Evolutionary conservation across 2,797 vertebrate species (phyloP).

Genomic region (Parauchenoglanis ngamensis): DNA sequence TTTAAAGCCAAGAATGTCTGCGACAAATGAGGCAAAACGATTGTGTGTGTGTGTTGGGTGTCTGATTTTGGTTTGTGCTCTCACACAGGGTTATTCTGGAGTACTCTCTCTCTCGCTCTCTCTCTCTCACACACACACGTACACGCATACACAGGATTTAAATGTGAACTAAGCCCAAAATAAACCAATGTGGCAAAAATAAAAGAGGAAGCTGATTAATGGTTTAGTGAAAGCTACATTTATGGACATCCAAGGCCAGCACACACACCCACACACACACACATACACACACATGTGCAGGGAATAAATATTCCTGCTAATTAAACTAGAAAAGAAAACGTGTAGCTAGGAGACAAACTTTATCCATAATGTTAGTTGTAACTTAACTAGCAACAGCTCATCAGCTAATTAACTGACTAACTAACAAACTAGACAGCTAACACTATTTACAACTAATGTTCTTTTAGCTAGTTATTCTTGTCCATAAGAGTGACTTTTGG

Average conservation of each 20-base stretch:
- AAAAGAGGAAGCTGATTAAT: conserved; percentile 57
- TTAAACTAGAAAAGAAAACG: not conserved
- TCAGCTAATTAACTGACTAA: not conserved
- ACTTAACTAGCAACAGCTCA: not conserved
- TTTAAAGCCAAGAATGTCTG: conserved; percentile 44
- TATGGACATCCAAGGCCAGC: conserved; percentile 42
- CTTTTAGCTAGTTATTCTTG: not conserved
- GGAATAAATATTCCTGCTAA: not conserved
- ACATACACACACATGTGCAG: not conserved
- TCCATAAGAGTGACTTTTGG: too few relatives aligned
- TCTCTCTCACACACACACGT: conserved; percentile 17
- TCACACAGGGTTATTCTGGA: conserved; percentile 41
- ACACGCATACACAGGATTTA: conserved; percentile 37
- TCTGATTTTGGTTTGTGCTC: conserved; percentile 31
- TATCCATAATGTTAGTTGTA: not conserved
- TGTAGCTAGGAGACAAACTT: not conserved
- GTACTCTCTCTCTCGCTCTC: not conserved
- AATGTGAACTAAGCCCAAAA: conserved; percentile 50
- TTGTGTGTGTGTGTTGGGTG: conserved; percentile 20
- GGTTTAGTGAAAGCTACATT: conserved; percentile 49
- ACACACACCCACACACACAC: conserved; percentile 12
- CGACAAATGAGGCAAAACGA: conserved; percentile 18
- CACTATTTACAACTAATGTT: not conserved
- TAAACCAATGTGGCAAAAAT: conserved; percentile 56
- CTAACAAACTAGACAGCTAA: not conserved